Conservation (phyloP, 2,113 vertebrate genomes). For the Spea bombifrons region DNA sequence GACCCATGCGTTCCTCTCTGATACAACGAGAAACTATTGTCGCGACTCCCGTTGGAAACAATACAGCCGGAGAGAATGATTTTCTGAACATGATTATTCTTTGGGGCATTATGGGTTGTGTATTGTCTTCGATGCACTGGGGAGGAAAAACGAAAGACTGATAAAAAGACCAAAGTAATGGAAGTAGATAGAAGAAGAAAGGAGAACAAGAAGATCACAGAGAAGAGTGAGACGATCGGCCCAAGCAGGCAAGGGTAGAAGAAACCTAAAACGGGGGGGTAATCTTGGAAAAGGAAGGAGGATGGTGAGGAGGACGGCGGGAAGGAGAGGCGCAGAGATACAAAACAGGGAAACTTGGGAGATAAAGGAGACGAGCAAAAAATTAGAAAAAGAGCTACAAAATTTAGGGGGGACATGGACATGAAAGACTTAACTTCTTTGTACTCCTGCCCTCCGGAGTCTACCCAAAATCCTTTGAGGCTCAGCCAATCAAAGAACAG, state of each 20-base stretch:
- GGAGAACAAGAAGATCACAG: neutral
- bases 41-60: no score
- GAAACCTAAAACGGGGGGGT: slow-evolving; percentile 8
- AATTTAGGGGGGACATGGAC: neutral
- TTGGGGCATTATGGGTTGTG: no score
- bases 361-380: neutral
- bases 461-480: slow-evolving; percentile 45
- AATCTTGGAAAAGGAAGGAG: slow-evolving; percentile 23
- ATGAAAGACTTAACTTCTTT: slow-evolving; percentile 13
- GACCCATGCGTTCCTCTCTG: no score
- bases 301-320: neutral
- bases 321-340: slow-evolving; percentile 10
- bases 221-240: neutral
- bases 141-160: no score
- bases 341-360: neutral
- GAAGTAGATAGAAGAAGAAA: no score
- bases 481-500: slow-evolving; percentile 49
- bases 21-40: no score
- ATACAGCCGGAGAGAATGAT: no score
- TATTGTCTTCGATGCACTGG: no score
- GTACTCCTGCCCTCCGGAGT: slow-evolving; percentile 30
- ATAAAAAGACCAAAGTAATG: no score
- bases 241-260: slow-evolving; percentile 9
- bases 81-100: no score
- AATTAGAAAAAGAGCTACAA: slow-evolving; percentile 23